Evolutionary conservation across 2,113 vertebrate genomes (phyloP), one percentile per base, ranked within the genome.

Genomic region (Delphinapterus leucas): DNA sequence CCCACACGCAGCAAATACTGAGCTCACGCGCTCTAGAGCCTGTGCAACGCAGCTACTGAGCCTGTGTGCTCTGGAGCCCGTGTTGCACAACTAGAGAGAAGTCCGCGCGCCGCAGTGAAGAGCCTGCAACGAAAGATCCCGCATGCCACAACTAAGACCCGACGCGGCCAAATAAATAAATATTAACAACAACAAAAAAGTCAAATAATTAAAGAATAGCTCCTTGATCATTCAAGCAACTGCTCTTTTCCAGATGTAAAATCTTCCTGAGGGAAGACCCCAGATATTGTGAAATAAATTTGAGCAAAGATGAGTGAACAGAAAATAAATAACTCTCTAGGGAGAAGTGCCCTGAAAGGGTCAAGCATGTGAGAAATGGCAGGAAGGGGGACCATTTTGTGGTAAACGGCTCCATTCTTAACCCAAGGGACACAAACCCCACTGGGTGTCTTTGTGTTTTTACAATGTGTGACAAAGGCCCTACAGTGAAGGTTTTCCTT

Each of bases 391-490:
- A 6, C 33, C 28, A 63, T 65, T 79, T 20, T 23, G 28, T 58
- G 28, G 86, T 97, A 97, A 98, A 93, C 82, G 96, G 96, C 58
- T 94, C 84, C 61, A 44, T 76, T 95, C 71, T 92, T 28, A 88
- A 55, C 94, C 73, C 91, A 28, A 47, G 80, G 38, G 96, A 80
- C 74, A n/a, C 11, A 25, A 5, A 71, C 74, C 80, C 81, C 68
- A 76, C 58, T 3, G 82, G 93, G 41, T 2, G 5, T 9, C 67
- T 94, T 91, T 74, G n/a, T 82, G 85, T 86, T 47, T 41, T 67
- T 73, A 90, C 36, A 47, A 38, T 41, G 65, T 41, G 21, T 76
- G 68, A 63, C 13, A 82, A 88, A 77, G 17, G 41, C 14, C 53
- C 63, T 36, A 6, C 0, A 26, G 67, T 4, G 23, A 95, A 31